These are phyloP conservation scores for Tromatobia lineatoria DNA, from an alignment of 2,888 invertebrate species.

Conservation along the genomic window DNA sequence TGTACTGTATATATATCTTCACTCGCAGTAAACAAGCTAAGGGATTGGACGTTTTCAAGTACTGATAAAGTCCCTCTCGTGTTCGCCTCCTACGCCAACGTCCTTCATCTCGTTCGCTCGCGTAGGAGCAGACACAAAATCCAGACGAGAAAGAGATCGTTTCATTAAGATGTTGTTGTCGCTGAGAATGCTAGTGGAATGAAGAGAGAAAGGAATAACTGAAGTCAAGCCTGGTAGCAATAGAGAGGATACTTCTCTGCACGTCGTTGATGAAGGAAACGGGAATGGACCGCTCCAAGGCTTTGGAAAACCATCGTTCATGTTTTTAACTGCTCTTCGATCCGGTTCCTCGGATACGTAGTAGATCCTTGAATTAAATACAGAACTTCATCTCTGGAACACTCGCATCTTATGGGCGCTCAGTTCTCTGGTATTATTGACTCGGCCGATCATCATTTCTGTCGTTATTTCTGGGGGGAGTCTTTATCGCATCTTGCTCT, in stretches of 20 bases:
- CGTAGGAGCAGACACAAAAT: not conserved
- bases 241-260: conserved; percentile 42
- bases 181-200: conserved; percentile 37
- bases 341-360: conserved; percentile 2
- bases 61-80: conserved; percentile 64
- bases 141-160: conserved; percentile 61
- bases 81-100: conserved; percentile 29
- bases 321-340: conserved; percentile 43
- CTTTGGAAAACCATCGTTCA: conserved; percentile 52
- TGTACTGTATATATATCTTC: conserved; percentile 30
- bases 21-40: conserved; percentile 67
- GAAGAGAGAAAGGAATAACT: conserved; percentile 19
- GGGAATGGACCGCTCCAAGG: conserved; percentile 19
- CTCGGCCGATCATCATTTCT: conserved; percentile 21
- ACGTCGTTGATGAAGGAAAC: conserved; percentile 21
- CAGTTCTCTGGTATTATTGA: conserved; percentile 1
- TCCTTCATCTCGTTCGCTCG: conserved; percentile 18
- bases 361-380: conserved; percentile 30
- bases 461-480: not conserved
- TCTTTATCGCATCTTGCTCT: not conserved
- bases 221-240: conserved; percentile 17
- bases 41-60: conserved; percentile 70
- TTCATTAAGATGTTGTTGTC: conserved; percentile 70
- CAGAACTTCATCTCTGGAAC: conserved; percentile 27
- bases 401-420: not conserved